Conservation (phyloP, 2,888 invertebrate species). For the Lasioglossum lativentre region DNA sequence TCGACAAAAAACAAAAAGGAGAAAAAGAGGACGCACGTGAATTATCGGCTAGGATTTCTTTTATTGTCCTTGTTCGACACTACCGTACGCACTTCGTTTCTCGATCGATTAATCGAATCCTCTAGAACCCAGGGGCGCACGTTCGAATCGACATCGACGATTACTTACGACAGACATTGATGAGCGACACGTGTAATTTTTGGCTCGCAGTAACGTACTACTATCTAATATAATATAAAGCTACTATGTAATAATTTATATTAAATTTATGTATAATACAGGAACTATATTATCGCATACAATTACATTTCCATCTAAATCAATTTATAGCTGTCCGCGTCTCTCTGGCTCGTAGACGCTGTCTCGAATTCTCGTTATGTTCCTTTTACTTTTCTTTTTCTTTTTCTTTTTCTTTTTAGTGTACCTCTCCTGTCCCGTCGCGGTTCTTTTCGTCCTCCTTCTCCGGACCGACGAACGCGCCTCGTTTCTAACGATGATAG, state of each 20-base stretch:
- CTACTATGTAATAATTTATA: constrained; percentile 74
- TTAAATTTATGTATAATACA: constrained; percentile 73
- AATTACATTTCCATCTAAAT: constrained; percentile 70
- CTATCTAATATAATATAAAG: constrained; percentile 27
- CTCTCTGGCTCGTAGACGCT: constrained; percentile 7
- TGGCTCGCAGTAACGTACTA: constrained; percentile 48
- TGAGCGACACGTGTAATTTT: constrained; percentile 37
- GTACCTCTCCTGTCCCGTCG: background rate
- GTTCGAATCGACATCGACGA: constrained; percentile 42
- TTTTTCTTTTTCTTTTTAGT: background rate
- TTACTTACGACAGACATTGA: constrained; percentile 40
- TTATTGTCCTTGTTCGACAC: constrained; percentile 45
- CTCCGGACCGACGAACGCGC: background rate
- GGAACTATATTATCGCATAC: constrained; percentile 76
- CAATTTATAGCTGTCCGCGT: constrained; percentile 54
- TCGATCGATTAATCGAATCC: constrained; percentile 10
- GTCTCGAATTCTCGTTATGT: background rate
- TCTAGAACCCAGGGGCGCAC: background rate
- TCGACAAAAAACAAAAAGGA: background rate
- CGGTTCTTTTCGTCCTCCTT: background rate
- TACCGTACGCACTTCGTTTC: background rate
- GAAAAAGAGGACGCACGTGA: constrained; percentile 8
- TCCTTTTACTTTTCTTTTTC: too few species aligned
- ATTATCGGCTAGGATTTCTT: constrained; percentile 15
- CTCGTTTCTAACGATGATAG: constrained; percentile 22